Evolutionary conservation across 2,888 invertebrate genomes (phyloP), one percentile per base, ranked within the genome.

Genomic region (Drosophila flavopinicola): DNA sequence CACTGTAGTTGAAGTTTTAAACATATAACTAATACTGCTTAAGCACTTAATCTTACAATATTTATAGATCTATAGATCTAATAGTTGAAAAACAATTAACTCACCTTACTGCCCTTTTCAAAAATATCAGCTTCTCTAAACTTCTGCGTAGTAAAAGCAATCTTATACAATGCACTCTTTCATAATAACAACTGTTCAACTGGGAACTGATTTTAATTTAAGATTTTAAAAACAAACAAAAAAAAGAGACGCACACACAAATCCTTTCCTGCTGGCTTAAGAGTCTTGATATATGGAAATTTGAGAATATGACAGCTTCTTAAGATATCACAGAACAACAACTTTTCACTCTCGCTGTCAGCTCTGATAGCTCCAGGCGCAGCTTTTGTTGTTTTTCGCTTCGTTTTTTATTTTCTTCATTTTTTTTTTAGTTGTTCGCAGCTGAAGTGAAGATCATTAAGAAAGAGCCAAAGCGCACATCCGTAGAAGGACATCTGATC

Each of bases 401-500:
- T 20, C 35, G 39, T 29, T 17, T 39, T 23, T 17, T 48, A 13
- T 35, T 39, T 9, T 35, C 29, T 11, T 37, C 27, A 25, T 27
- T 44, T 23, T 24, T 33, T 35, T 6, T 33, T 37, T 29, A 48
- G 38, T 37, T 63, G 52, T 51, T 11, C 29, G 59, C 60, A 52
- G 60, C 64, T 67, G 67, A 70, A 65, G 66, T 57, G 75, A 61
- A 71, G 79, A 74, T 76, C 86, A 87, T 84, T 84, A 77, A 86
- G 80, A 71, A 60, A 71, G 78, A 58, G 75, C 70, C 69, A 73
- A 80, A 80, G 69, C 71, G 79, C 74, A 88, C 85, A 89, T 88
- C 89, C 89, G 88, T 87, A 88, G 88, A 89, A 89, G 89, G 89
- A 89, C 87, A 89, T 80, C 74, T 87, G 89, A 89, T 88, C 89